Evolutionary conservation across 2,113 vertebrate species (phyloP).

Genomic region (Saimiri boliviensis): DNA sequence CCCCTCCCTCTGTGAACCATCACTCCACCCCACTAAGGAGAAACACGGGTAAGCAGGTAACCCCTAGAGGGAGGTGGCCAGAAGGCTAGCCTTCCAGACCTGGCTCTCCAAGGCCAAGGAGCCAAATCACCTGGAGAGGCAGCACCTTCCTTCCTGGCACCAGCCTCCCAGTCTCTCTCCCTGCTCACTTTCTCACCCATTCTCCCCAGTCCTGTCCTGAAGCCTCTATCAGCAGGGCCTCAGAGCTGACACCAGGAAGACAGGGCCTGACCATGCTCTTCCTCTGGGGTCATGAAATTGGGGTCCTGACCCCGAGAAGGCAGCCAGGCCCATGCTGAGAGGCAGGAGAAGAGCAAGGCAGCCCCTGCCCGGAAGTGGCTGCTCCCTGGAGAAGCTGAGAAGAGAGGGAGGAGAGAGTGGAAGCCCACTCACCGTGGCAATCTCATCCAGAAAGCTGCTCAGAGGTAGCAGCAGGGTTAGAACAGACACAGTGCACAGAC

Average conservation of each 20-base stretch:
- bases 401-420: neutral
- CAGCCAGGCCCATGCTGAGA: neutral
- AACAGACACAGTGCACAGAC: neutral
- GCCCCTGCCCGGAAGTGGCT: neutral
- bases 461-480: neutral
- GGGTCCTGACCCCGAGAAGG: conserved; percentile 21
- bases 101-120: conserved; percentile 24
- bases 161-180: neutral
- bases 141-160: neutral
- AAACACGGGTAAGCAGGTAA: conserved; percentile 27
- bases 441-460: neutral
- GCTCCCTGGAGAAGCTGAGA: conserved; percentile 8
- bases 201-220: neutral
- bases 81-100: neutral
- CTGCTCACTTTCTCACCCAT: neutral
- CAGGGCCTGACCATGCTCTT: neutral
- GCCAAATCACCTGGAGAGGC: neutral
- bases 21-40: neutral
- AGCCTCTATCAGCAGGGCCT: neutral
- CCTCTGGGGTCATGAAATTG: conserved; percentile 48
- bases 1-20: neutral
- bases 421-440: neutral
- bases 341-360: neutral
- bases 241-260: conserved; percentile 44
- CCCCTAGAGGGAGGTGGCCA: neutral